Evolutionary conservation across 2,888 invertebrate species (phyloP), one percentile per base, ranked within the genome.

Genomic region (Oligia fasciuncula): DNA sequence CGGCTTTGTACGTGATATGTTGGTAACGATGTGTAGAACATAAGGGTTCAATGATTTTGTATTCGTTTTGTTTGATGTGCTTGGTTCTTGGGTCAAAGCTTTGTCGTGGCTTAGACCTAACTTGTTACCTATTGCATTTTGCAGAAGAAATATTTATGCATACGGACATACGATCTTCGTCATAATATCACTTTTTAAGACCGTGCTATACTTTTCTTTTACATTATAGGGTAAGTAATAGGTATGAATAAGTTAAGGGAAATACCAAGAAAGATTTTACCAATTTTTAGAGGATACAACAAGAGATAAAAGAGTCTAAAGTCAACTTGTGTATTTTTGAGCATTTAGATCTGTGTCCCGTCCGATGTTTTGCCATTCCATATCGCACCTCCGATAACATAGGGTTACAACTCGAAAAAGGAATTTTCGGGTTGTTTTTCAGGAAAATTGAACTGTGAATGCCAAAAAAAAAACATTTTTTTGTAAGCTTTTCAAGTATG

Each of bases 1-100:
- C 90, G 89, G 90, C 73, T 77, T 74, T 79, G 69, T 83, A 78
- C 83, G 77, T 87, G 81, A 80, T 79, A 85, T 65, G 76, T 82
- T 77, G 63, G 84, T 86, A 86, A 86, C 78, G 84, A 86, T 77
- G 78, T 81, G 84, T 78, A 63, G 51, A 71, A 79, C 79, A 83
- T 78, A 51, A 29, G 23, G 76, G 76, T 71, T 85, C 78, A 79
- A 79, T 74, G 79, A 74, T 79, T 76, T 79, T 76, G 68, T n/a
- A 35, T 65, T 77, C 57, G 60, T 74, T 84, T 80, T 80, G 35
- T 82, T 63, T n/a, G 13, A 43, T 51, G 9, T 13, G 62, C 9
- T 77, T 40, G n/a, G 19, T 54, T 62, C 60, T 71, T 46, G 29
- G 57, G 29, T 69, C 63, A 69, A 23, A 72, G 68, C 13, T 62